phyloP scores from a whole-genome alignment of 2,888 invertebrate species.

The Drosophila neonasuta region DNA sequence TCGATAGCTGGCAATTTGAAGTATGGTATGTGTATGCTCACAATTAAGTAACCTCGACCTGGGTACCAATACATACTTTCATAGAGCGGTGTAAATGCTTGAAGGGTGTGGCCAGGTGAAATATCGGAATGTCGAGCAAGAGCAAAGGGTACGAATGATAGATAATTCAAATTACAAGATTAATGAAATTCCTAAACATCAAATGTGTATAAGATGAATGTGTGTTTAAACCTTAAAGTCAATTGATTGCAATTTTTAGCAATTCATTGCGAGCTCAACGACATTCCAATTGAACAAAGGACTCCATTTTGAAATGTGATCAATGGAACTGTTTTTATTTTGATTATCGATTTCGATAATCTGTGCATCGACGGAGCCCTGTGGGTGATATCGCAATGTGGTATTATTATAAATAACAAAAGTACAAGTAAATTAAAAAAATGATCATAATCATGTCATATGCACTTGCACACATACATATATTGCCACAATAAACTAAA shows the following conservation, averaged over 20 bases:
- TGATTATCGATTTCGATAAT: neutral
- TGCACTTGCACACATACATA: neutral
- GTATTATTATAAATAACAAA: neutral
- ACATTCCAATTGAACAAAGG: slow-evolving; percentile 2
- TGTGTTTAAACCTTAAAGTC: neutral
- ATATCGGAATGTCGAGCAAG: slow-evolving; percentile 27
- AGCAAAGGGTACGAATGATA: slow-evolving; percentile 12
- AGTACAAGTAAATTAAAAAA: neutral
- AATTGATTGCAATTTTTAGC: slow-evolving; percentile 12
- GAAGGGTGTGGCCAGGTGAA: slow-evolving; percentile 42
- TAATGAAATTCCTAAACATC: slow-evolving; percentile 9
- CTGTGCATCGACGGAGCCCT: neutral
- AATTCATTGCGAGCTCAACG: slow-evolving; percentile 16
- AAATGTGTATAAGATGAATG: slow-evolving; percentile 3
- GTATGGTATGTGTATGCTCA: slow-evolving; percentile 17
- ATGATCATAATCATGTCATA: neutral
- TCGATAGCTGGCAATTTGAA: slow-evolving; percentile 37
- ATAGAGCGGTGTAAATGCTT: slow-evolving; percentile 1
- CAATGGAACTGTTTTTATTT: neutral
- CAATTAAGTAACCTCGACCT: slow-evolving; percentile 43
- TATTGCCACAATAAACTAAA: slow-evolving; percentile 6
- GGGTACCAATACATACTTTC: neutral
- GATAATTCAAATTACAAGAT: slow-evolving; percentile 14
- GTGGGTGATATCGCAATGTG: neutral
- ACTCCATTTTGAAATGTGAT: neutral